Conservation (phyloP, 2,888 invertebrate species). For the Ochlodes sylvanus region DNA sequence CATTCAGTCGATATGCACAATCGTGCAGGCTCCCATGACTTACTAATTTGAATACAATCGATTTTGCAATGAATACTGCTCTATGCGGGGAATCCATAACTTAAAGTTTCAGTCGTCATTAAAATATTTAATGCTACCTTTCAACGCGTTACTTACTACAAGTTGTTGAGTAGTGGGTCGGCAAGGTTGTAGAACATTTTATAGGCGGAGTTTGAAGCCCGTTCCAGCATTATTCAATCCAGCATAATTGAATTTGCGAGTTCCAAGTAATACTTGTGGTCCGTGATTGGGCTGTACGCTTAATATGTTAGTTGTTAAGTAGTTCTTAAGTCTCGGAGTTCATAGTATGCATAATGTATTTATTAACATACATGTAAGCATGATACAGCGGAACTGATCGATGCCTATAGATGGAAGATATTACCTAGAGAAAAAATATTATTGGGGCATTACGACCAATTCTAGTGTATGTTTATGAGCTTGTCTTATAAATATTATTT, state of each 20-base stretch:
- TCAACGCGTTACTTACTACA: constrained; percentile 1
- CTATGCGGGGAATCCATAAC: background rate
- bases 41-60: too few relatives aligned
- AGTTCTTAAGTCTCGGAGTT: background rate
- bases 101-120: constrained; percentile 7
- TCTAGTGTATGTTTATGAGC: too few relatives aligned
- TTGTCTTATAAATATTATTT: too few relatives aligned
- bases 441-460: too few relatives aligned
- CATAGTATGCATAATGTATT: background rate
- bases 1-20: too few relatives aligned
- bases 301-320: background rate
- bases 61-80: too few relatives aligned
- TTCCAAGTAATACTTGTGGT: constrained; percentile 24
- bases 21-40: too few relatives aligned
- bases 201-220: constrained; percentile 35
- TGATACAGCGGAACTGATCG: too few relatives aligned
- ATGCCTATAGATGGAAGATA: too few relatives aligned
- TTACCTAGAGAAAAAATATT: too few relatives aligned
- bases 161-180: background rate
- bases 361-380: too few relatives aligned
- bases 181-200: constrained; percentile 26
- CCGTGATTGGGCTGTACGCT: constrained; percentile 13
- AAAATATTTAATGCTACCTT: background rate
- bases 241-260: constrained; percentile 39
- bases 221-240: constrained; percentile 29